A percentile compares a stretch with the other conserved stretches of the same genome.
Evolutionary conservation across 2,797 vertebrate species (phyloP).

Genomic region (Moxostoma hubbsi): DNA sequence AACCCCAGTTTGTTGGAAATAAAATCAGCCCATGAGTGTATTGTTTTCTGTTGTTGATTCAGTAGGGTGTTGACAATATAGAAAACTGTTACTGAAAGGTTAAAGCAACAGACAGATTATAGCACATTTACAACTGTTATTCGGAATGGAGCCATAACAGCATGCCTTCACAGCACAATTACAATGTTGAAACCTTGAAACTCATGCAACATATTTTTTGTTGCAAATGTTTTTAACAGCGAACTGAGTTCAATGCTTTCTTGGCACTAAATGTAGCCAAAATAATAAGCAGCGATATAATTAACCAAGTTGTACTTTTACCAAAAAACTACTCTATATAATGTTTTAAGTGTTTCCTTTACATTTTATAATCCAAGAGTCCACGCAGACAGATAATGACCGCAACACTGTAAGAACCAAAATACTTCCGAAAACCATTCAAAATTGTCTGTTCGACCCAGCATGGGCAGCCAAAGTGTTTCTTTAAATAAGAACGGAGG

Average conservation of each 20-base stretch:
- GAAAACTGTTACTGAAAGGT: conserved; percentile 62
- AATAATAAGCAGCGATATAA: not conserved
- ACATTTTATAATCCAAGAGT: not conserved
- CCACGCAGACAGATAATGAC: conserved; percentile 1
- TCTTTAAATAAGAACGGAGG: conserved; percentile 34
- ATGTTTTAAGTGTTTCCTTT: not conserved
- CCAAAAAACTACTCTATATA: not conserved
- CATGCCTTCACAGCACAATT: conserved; percentile 15
- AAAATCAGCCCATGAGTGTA: conserved; percentile 7
- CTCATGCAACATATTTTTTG: not conserved
- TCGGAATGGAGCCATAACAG: conserved; percentile 13
- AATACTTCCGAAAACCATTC: conserved; percentile 15
- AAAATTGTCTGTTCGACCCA: conserved; percentile 22
- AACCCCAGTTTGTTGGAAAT: conserved; percentile 18
- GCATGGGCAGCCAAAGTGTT: conserved; percentile 23
- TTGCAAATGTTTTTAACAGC: not conserved
- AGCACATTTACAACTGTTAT: conserved; percentile 5
- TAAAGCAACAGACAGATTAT: conserved; percentile 63
- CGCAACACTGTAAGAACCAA: conserved; percentile 14
- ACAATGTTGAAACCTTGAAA: conserved; percentile 7
- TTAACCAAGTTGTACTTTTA: not conserved
- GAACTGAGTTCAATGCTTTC: not conserved
- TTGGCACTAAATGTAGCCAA: not conserved
- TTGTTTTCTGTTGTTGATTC: conserved; percentile 55
- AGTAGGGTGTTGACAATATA: conserved; percentile 67